Evolutionary conservation across 1,140 invertebrate species (phyloP).

Genomic region (Anastatus disparis): DNA sequence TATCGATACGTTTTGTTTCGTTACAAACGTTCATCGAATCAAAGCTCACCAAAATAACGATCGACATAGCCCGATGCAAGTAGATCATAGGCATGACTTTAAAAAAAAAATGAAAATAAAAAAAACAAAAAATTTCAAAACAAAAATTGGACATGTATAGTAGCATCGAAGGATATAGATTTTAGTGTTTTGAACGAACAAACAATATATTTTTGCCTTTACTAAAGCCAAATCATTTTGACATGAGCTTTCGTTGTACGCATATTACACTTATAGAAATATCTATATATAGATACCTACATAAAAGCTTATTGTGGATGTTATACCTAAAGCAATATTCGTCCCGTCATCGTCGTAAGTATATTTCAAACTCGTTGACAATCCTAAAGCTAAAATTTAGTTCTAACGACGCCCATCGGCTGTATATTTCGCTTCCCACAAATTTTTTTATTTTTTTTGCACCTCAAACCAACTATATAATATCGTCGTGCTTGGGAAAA

Average conservation of each 20-base stretch:
- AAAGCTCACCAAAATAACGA: not conserved
- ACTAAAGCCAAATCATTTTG: constrained; percentile 23
- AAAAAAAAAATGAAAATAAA: not conserved
- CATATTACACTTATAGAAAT: too few relatives aligned
- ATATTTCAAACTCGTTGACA: constrained; percentile 41
- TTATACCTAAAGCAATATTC: constrained; percentile 40
- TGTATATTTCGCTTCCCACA: constrained; percentile 34
- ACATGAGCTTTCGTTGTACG: too few relatives aligned
- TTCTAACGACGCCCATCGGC: constrained; percentile 40
- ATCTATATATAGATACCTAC: too few relatives aligned
- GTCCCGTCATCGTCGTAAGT: constrained; percentile 35
- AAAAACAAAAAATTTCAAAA: not conserved
- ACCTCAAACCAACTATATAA: too few relatives aligned
- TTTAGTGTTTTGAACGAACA: not conserved
- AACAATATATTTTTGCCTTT: constrained; percentile 14
- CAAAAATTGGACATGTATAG: not conserved
- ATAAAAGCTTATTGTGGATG: too few relatives aligned
- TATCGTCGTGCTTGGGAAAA: not conserved
- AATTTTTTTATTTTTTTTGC: too few relatives aligned
- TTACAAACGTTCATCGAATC: not conserved
- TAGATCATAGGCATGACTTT: not conserved
- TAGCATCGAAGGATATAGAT: not conserved
- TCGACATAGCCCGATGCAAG: too few relatives aligned
- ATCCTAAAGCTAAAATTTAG: constrained; percentile 41
- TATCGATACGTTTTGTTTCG: not conserved